These are phyloP conservation scores for Uromys caudimaculatus DNA, from an alignment of 2,797 vertebrate species.

Conservation along the genomic window DNA sequence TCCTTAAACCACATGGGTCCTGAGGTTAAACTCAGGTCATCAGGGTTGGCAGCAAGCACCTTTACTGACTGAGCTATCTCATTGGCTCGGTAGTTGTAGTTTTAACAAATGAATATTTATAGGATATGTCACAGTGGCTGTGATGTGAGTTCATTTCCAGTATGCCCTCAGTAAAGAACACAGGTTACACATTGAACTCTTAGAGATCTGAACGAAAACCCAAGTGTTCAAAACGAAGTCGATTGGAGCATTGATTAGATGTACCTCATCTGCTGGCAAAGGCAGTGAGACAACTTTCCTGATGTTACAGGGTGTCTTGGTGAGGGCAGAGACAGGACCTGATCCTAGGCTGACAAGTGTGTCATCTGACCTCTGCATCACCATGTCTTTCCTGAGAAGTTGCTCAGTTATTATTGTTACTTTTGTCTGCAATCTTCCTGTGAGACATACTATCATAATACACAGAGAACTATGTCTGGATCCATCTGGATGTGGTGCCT, in stretches of 20 bases:
- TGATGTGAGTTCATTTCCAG: rapidly evolving
- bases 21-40: neutral
- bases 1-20: neutral
- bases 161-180: neutral
- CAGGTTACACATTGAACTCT: rapidly evolving
- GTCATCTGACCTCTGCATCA: neutral
- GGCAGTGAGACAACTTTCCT: neutral
- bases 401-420: neutral
- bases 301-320: neutral
- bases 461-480: neutral
- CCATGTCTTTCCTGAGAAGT: neutral
- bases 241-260: slow-evolving; percentile 86
- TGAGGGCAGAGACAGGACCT: neutral
- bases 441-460: neutral
- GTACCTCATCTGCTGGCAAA: slow-evolving; percentile 89
- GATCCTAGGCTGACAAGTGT: neutral
- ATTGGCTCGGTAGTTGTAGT: neutral
- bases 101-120: neutral
- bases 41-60: neutral
- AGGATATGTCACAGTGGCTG: rapidly evolving
- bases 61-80: neutral
- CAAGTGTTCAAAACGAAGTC: slow-evolving; percentile 81
- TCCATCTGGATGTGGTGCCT: neutral
- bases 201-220: neutral
- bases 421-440: neutral